These are phyloP conservation scores for Volucella bombylans DNA, from an alignment of 2,888 invertebrate genomes.

Conservation along the genomic window DNA sequence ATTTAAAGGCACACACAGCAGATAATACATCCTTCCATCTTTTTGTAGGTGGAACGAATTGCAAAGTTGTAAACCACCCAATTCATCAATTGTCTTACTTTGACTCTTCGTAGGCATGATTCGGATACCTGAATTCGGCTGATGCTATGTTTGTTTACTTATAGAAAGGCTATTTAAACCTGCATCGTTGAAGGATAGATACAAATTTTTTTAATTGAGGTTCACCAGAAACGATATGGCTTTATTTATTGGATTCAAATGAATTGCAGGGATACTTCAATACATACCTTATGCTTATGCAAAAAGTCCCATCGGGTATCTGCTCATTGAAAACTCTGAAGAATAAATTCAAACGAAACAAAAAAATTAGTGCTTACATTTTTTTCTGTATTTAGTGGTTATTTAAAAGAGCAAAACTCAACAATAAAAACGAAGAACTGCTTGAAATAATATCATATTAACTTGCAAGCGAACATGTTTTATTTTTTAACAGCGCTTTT, in stretches of 20 bases:
- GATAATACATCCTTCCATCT: conserved; percentile 20
- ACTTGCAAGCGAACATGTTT: no score
- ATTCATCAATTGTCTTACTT: conserved; percentile 45
- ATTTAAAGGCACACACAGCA: conserved; percentile 36
- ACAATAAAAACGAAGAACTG: no score
- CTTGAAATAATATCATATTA: no score
- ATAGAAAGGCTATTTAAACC: conserved; percentile 8
- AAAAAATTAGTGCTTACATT: no score
- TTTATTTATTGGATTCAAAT: conserved; percentile 52
- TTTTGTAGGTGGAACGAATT: conserved; percentile 47
- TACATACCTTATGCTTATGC: conserved; percentile 32
- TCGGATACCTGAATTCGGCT: conserved; percentile 34
- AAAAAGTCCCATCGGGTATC: conserved; percentile 5
- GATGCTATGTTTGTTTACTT: conserved; percentile 52
- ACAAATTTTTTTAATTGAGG: conserved; percentile 49
- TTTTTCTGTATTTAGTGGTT: no score
- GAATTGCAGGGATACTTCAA: conserved; percentile 21
- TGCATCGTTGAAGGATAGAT: not conserved
- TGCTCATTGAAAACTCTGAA: conserved; percentile 25
- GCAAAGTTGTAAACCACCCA: conserved; percentile 50
- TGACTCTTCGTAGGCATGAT: conserved; percentile 38
- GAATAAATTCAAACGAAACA: no score
- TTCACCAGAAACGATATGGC: conserved; percentile 59
- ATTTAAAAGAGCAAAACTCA: no score
- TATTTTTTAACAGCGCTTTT: no score